Percentiles rank a stretch among this genome's conserved stretches.
These are phyloP conservation scores for Brachyistius frenatus DNA, from an alignment of 2,113 vertebrate genomes.

Conservation along the genomic window DNA sequence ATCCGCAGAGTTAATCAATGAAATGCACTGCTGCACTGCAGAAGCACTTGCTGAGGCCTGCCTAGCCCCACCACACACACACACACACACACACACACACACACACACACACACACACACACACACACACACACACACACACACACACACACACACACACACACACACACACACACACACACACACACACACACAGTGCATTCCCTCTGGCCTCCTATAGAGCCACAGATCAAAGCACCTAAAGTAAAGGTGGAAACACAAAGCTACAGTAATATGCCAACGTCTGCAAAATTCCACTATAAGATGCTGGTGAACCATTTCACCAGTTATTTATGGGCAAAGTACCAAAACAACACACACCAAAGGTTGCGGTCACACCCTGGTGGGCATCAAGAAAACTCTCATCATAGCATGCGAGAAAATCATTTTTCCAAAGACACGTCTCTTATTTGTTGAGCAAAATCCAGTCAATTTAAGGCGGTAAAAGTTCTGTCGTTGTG, in stretches of 20 bases:
- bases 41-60: slow-evolving; percentile 47
- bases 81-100: slow-evolving; percentile 36
- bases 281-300: slow-evolving; percentile 8
- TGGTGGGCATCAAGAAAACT: not conserved
- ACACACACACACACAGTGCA: not conserved
- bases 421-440: not conserved
- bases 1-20: slow-evolving; percentile 74
- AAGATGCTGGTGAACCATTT: slow-evolving; percentile 5
- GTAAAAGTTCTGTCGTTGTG: slow-evolving; percentile 12
- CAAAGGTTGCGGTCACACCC: not conserved
- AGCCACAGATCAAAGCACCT: slow-evolving; percentile 23
- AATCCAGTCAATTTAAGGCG: slow-evolving; percentile 6
- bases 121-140: too few relatives aligned
- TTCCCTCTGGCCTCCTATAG: not conserved
- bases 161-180: not conserved
- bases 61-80: not conserved
- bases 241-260: slow-evolving; percentile 13
- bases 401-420: not conserved
- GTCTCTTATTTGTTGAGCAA: not conserved
- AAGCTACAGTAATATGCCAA: slow-evolving; percentile 1
- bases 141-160: slow-evolving; percentile 33
- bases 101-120: slow-evolving; percentile 1
- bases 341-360: not conserved
- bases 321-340: not conserved
- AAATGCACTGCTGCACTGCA: slow-evolving; percentile 71